phyloP scores from a whole-genome alignment of 2,797 vertebrate species.

The Chiloscyllium punctatum region DNA sequence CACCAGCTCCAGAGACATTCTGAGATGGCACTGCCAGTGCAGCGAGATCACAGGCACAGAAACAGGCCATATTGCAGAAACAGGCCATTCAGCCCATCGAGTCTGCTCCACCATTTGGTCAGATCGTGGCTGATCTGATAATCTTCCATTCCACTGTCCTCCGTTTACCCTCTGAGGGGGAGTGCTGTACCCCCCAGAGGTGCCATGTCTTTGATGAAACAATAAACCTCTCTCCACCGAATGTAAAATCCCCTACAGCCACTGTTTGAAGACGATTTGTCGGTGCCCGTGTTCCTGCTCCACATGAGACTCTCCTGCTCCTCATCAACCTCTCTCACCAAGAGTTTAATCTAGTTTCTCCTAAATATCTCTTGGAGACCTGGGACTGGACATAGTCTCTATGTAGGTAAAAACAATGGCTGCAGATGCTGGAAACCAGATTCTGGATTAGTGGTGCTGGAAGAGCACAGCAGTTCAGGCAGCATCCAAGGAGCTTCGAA shows the following conservation, averaged over 20 bases:
- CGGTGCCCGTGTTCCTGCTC: background rate
- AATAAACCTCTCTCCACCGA: background rate
- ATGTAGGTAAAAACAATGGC: too few species aligned
- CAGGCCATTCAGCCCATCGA: too few species aligned
- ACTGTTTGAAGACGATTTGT: background rate
- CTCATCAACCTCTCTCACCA: background rate
- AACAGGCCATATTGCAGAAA: too few species aligned
- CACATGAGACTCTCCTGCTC: background rate
- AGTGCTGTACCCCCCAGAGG: background rate
- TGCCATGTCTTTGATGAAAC: background rate
- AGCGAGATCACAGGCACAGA: background rate
- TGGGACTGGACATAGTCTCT: background rate
- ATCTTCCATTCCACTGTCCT: too few species aligned
- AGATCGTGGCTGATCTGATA: too few species aligned
- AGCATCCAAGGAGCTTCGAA: too few species aligned
- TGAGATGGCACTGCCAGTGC: background rate
- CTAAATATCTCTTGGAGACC: background rate
- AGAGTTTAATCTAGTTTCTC: background rate
- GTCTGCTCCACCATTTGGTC: too few species aligned
- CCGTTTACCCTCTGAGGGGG: background rate
- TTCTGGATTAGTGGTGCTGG: too few species aligned
- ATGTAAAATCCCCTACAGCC: background rate
- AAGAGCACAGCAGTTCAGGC: too few species aligned
- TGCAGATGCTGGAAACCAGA: too few species aligned
- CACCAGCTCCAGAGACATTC: background rate